phyloP scores from a whole-genome alignment of 2,888 invertebrate species.

The Nasonovia ribisnigri region DNA sequence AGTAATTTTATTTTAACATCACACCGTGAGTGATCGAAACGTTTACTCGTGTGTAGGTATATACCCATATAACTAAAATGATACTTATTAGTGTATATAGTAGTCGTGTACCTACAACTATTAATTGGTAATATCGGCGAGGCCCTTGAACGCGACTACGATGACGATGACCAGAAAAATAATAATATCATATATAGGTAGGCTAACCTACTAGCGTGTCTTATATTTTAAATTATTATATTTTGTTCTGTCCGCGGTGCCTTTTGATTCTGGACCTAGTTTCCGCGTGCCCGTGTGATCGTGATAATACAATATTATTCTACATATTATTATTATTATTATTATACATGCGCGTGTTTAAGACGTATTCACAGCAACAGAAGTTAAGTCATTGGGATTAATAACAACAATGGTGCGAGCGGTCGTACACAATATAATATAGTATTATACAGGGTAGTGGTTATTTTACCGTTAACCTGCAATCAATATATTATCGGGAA shows the following conservation, averaged over 20 bases:
- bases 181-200: not conserved
- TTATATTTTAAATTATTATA: not conserved
- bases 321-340: not conserved
- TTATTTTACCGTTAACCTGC: not conserved
- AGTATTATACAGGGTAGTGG: not conserved
- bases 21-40: not conserved
- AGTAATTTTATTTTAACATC: not conserved
- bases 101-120: not conserved
- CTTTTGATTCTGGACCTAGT: conserved; percentile 23
- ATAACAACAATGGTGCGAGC: conserved; percentile 26
- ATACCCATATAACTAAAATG: not conserved
- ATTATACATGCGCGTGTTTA: not conserved
- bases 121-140: not conserved
- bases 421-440: not conserved
- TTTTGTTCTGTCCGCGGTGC: conserved; percentile 29
- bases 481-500: not conserved
- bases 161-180: conserved; percentile 12
- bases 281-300: conserved; percentile 19
- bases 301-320: conserved; percentile 7
- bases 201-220: not conserved
- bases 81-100: not conserved
- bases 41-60: not conserved
- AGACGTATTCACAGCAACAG: not conserved
- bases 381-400: conserved; percentile 61
- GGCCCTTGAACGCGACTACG: not conserved